Conservation (phyloP, 2,888 invertebrate species). For the Himalopsyche japonica region DNA sequence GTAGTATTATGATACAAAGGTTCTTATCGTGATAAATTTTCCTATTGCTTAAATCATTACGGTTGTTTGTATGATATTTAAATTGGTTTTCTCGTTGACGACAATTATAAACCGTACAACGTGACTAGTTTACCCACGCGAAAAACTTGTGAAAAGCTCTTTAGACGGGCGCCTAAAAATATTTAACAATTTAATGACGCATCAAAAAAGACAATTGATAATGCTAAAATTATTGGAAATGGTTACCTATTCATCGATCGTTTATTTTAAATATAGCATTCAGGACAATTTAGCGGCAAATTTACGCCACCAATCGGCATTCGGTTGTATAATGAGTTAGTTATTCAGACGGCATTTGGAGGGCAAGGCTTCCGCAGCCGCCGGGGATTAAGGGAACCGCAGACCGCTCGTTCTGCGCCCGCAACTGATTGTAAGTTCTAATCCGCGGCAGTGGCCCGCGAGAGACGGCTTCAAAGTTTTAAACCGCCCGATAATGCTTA, state of each 20-base stretch:
- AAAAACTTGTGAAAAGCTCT: no score
- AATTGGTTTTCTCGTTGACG: no score
- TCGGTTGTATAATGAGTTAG: conserved; percentile 29
- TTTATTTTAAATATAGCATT: neutral
- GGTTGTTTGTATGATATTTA: no score
- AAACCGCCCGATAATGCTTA: conserved; percentile 26
- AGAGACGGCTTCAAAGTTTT: conserved; percentile 26
- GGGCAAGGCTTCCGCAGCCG: conserved; percentile 7
- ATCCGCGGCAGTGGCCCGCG: conserved; percentile 32
- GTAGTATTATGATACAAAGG: no score
- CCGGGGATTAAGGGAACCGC: conserved; percentile 23
- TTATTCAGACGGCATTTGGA: neutral
- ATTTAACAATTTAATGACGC: no score
- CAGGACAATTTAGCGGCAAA: conserved; percentile 13
- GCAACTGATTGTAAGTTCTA: conserved; percentile 41
- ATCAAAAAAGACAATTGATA: neutral
- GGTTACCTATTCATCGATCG: neutral
- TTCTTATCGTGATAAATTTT: no score
- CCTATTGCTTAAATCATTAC: no score
- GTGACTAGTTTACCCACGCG: no score
- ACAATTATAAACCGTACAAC: no score
- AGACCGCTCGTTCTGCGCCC: conserved; percentile 38
- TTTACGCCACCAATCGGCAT: conserved; percentile 23
- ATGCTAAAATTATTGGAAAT: no score
- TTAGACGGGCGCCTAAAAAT: no score